phyloP scores from a whole-genome alignment of 2,113 vertebrate species.

The Perognathus longimembris region DNA sequence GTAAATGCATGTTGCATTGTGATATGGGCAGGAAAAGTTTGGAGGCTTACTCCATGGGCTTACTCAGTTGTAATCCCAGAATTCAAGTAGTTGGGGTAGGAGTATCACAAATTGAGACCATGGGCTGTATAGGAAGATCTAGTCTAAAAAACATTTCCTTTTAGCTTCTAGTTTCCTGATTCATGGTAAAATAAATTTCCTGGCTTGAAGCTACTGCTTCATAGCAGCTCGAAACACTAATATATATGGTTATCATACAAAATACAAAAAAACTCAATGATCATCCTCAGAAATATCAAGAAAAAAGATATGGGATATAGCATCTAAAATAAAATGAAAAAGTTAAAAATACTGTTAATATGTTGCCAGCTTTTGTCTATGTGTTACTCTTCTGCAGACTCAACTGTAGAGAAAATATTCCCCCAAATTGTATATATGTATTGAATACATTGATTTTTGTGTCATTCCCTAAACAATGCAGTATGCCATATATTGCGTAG shows the following conservation, averaged over 20 bases:
- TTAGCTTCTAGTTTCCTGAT: background rate
- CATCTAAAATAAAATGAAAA: background rate
- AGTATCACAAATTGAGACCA: too few species aligned
- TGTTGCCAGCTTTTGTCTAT: background rate
- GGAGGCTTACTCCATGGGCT: background rate
- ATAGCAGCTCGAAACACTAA: background rate
- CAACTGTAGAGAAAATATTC: background rate
- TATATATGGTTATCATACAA: background rate
- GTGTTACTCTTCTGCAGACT: background rate
- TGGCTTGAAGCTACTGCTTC: background rate
- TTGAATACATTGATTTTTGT: background rate
- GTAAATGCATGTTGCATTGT: background rate
- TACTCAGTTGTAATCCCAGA: too few species aligned
- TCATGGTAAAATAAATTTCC: background rate
- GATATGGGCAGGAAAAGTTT: too few species aligned
- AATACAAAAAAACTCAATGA: background rate
- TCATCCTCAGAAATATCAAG: background rate
- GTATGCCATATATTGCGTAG: background rate
- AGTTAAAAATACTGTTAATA: background rate
- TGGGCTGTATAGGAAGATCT: too few species aligned
- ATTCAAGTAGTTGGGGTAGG: too few species aligned
- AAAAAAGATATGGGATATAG: background rate
- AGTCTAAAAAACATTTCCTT: too few species aligned
- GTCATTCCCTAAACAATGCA: background rate
- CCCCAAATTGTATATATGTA: too few species aligned